Evolutionary conservation across 2,888 invertebrate species (phyloP).

Genomic region (Cordilura impudica): DNA sequence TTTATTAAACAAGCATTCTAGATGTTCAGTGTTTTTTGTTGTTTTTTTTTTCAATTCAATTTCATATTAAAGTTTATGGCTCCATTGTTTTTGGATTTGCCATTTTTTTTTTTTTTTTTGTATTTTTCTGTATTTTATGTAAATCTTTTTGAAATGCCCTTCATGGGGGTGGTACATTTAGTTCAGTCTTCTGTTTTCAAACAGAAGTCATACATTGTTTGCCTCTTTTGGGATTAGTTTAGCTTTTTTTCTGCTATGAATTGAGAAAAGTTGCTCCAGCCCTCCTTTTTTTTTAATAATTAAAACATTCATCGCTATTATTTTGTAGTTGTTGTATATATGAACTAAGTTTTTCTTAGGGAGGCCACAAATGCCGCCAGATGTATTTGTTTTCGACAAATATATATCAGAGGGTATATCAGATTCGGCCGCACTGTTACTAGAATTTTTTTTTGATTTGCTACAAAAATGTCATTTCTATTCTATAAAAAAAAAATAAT

Average conservation of each 20-base stretch:
- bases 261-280: too few species aligned
- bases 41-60: background rate
- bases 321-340: too few species aligned
- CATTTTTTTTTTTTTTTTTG: background rate
- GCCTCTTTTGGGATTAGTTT: too few species aligned
- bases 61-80: background rate
- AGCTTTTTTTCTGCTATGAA: too few species aligned
- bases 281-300: too few species aligned
- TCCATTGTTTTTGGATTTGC: background rate
- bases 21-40: background rate
- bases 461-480: background rate
- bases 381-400: too few species aligned
- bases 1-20: background rate
- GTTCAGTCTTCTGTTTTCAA: background rate
- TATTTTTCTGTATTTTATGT: background rate
- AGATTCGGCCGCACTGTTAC: too few species aligned
- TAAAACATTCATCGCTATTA: too few species aligned
- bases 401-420: too few species aligned
- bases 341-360: too few species aligned
- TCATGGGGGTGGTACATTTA: background rate
- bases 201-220: too few species aligned
- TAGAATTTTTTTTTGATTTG: background rate
- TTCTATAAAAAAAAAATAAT: background rate
- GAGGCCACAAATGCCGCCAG: too few species aligned
- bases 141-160: background rate